Conservation (phyloP, 2,113 vertebrate species). For the Oxygymnocypris stewartii region DNA sequence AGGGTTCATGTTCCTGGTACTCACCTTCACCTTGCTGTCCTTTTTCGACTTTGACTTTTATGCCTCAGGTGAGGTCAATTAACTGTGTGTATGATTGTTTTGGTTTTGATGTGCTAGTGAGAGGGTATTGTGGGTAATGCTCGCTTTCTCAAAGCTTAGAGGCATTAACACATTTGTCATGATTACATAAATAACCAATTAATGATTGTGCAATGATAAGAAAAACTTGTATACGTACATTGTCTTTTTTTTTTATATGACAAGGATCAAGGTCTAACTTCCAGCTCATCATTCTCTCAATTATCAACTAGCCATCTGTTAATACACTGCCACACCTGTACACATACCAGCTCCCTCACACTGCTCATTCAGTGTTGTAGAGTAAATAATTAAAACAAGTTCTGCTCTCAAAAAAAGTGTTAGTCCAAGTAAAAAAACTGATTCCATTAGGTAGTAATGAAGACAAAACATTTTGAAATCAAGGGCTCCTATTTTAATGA, state of each 20-base stretch:
- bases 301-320: conserved; percentile 23
- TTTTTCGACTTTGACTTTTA: conserved; percentile 94
- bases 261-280: conserved; percentile 18
- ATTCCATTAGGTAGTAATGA: background rate
- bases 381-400: conserved; percentile 1
- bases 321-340: background rate
- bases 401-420: background rate
- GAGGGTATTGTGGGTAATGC: background rate
- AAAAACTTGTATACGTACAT: background rate
- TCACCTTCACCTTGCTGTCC: conserved; percentile 95
- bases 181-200: background rate
- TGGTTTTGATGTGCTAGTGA: background rate
- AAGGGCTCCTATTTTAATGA: no score
- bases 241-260: background rate
- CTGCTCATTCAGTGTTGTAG: background rate
- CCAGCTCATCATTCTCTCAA: conserved; percentile 10
- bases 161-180: background rate
- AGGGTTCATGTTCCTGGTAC: conserved; percentile 96
- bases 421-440: background rate
- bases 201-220: background rate
- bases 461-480: no score
- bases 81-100: background rate
- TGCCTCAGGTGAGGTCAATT: conserved; percentile 85
- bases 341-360: background rate
- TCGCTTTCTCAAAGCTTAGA: background rate